Base-by-base conservation (phyloP, 2,113 vertebrate species). In the Poecilia latipinna region DNA sequence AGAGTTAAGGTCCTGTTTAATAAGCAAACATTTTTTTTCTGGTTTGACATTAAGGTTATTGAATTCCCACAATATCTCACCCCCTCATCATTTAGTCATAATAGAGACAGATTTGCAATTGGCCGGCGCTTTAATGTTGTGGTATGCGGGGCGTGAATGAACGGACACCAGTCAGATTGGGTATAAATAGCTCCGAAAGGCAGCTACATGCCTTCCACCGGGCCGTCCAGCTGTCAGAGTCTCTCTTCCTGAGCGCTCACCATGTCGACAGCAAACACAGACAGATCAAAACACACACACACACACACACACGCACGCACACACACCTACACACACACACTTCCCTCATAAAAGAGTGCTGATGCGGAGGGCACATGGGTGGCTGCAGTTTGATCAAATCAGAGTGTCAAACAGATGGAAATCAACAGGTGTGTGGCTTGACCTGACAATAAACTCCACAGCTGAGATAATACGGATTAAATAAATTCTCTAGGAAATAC, bases 221-320 rank as follows among this genome's bases (percentile, higher is more conserved):
- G 42, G 44, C 63, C 61, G 32, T 42, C 74, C 91, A 94, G 93
- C 93, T 94, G 93, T 94, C 90, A 44, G 13, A 79, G 82, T 90
- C 78, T 65, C 75, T 92, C 91, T 89, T 42, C 28, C 80, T 83
- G 81, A 68, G 71, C 19, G 31, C 69, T 74, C 75, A 65, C 72
- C 88, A 90, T 85, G 86, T 84, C 86, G 88, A 90, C 92, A 87
- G 78, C 29, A 0, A 78, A 74, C 57, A 75, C 86, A 63, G 26
- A 32, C n/a, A 68, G 75, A 84, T 72, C 84, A 84, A 81, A 84
- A 90, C 88, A 91, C 77, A 77, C 31, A 73, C 66, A 61, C 77
- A 28, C 32, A 3, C 51, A n/a, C 51, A 2, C 51, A 22, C 78
- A 64, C 2, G 48, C 22, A 22, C 48, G 8, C 24, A 28, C 28